phyloP scores from a whole-genome alignment of 1,140 invertebrate genomes.

The Drosophila chauvacae region DNA sequence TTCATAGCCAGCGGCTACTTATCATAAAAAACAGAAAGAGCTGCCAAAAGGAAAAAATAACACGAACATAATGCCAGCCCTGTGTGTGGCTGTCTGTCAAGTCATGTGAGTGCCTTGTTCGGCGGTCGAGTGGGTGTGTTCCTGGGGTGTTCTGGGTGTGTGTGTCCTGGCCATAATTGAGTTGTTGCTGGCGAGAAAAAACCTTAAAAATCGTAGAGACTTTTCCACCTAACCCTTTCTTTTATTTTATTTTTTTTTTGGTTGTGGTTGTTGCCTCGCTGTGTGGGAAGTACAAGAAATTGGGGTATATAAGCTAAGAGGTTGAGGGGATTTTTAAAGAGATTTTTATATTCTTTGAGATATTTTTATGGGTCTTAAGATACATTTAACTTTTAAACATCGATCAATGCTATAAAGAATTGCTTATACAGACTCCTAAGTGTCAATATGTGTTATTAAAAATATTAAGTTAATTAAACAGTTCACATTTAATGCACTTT shows the following conservation, averaged over 20 bases:
- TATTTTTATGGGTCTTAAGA: background rate
- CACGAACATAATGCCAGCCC: constrained; percentile 63
- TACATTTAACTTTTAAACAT: background rate
- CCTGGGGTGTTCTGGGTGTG: constrained; percentile 5
- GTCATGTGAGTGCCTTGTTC: constrained; percentile 58
- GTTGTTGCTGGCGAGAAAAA: constrained; percentile 64
- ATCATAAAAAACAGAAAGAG: constrained; percentile 69
- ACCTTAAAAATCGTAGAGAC: constrained; percentile 46
- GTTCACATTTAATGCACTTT: no score
- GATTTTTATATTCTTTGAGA: background rate
- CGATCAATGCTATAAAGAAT: background rate
- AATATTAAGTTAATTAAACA: background rate
- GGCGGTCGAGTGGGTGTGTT: constrained; percentile 39
- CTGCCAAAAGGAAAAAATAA: constrained; percentile 32
- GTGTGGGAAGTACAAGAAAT: background rate
- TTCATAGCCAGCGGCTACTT: constrained; percentile 79
- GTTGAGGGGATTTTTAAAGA: fast-evolving
- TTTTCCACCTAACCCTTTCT: constrained; percentile 38
- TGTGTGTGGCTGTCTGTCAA: constrained; percentile 67
- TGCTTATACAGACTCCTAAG: background rate
- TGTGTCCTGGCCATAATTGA: constrained; percentile 77
- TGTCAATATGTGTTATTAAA: background rate
- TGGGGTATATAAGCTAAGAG: background rate
- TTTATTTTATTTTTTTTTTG: constrained; percentile 21
- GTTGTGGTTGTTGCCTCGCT: background rate